Evolutionary conservation across 2,888 invertebrate species (phyloP).

Genomic region (Pecten maximus): DNA sequence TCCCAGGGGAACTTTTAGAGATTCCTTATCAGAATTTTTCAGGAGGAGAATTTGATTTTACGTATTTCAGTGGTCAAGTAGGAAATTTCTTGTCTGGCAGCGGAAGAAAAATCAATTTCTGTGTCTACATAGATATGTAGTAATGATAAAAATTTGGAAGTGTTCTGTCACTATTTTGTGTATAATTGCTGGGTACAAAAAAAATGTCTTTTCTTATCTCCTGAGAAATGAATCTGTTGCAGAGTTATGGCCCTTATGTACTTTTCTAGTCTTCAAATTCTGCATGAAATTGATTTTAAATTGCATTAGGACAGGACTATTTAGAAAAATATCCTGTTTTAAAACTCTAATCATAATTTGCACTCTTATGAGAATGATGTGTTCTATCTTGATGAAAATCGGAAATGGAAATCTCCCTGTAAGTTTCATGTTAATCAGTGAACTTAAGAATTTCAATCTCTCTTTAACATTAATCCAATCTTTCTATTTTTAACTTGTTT

Average conservation of each 20-base stretch:
- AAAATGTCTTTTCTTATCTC: neutral
- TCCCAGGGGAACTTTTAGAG: neutral
- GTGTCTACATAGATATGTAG: neutral
- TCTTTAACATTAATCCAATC: neutral
- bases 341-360: slow-evolving; percentile 3
- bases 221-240: too few relatives aligned
- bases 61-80: slow-evolving; percentile 14
- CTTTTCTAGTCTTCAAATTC: neutral
- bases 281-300: neutral
- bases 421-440: neutral
- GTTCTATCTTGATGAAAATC: neutral
- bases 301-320: neutral
- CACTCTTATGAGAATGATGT: neutral
- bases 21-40: slow-evolving; percentile 26
- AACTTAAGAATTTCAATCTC: neutral
- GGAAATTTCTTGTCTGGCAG: neutral
- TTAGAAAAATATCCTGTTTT: neutral
- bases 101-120: neutral
- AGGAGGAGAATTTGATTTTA: neutral
- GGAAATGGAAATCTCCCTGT: neutral
- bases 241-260: neutral
- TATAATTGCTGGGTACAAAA: neutral
- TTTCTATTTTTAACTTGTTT: neutral
- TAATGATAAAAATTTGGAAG: neutral
- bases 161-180: neutral